Percentiles rank a stretch among this genome's conserved stretches.
Conservation (phyloP, 2,113 vertebrate species). For the Isichthys henryi region DNA sequence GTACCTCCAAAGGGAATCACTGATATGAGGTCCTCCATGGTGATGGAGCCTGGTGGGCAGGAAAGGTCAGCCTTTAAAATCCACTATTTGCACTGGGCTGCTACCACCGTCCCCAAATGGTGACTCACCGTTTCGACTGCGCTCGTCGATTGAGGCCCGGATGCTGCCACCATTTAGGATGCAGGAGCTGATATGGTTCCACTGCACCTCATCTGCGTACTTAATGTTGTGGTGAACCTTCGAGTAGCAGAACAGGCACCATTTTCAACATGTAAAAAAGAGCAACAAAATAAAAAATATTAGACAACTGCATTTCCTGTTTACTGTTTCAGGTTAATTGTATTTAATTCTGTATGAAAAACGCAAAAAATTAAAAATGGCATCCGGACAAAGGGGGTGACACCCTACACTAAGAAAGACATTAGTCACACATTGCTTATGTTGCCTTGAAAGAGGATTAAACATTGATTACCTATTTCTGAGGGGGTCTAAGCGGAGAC, state of each 20-base stretch:
- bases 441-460: neutral
- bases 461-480: neutral
- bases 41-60: slow-evolving; percentile 68
- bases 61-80: neutral
- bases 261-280: neutral
- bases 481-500: neutral
- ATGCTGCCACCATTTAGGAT: slow-evolving; percentile 77
- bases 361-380: neutral
- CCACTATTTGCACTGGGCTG: too few species aligned
- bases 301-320: neutral
- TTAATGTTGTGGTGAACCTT: slow-evolving; percentile 75
- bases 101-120: neutral
- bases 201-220: slow-evolving; percentile 51
- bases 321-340: neutral
- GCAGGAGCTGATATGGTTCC: slow-evolving; percentile 84
- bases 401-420: neutral
- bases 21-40: slow-evolving; percentile 73
- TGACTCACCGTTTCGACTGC: slow-evolving; percentile 62
- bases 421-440: neutral
- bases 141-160: slow-evolving; percentile 74
- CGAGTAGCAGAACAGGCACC: neutral
- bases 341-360: neutral
- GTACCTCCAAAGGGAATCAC: slow-evolving; percentile 87
- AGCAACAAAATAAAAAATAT: neutral
- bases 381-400: neutral